These are phyloP conservation scores for Philypnodon macrostomus DNA, from an alignment of 2,797 vertebrate genomes.

Conservation along the genomic window DNA sequence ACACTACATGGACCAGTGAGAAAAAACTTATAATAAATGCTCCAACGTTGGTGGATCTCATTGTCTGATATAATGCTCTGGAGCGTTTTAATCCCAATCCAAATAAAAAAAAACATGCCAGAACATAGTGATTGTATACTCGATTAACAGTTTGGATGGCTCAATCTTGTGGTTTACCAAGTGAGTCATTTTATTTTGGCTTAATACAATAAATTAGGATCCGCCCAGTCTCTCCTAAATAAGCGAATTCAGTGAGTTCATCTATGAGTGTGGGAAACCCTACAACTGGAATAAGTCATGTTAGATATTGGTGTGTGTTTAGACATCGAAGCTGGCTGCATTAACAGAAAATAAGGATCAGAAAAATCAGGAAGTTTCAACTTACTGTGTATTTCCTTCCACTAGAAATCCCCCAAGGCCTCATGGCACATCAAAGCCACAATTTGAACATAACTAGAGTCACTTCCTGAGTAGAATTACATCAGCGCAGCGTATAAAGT, in stretches of 20 bases:
- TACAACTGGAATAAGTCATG: conserved; percentile 3
- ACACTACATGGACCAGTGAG: conserved; percentile 55
- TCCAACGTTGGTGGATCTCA: conserved; percentile 18
- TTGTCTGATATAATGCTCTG: conserved; percentile 40
- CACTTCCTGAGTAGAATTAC: conserved; percentile 38
- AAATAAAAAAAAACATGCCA: conserved; percentile 14
- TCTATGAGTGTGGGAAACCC: conserved; percentile 1
- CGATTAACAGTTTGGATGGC: conserved; percentile 20
- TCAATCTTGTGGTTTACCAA: conserved; percentile 13
- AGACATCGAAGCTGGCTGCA: conserved; percentile 1
- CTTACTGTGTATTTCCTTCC: conserved; percentile 52
- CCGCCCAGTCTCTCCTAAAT: not conserved
- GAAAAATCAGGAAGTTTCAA: conserved; percentile 43
- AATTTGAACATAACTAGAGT: conserved; percentile 47
- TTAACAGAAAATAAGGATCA: conserved; percentile 10
- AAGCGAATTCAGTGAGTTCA: not conserved
- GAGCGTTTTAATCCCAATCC: conserved; percentile 16
- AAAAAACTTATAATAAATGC: conserved; percentile 55
- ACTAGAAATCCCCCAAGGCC: conserved; percentile 51
- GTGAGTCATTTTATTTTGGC: conserved; percentile 18
- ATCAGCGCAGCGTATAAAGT: conserved; percentile 38
- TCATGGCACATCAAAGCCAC: conserved; percentile 58
- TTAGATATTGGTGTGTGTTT: conserved; percentile 11
- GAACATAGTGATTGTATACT: conserved; percentile 5
- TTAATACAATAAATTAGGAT: conserved; percentile 6